Conservation (phyloP, 2,113 vertebrate genomes). For the Oncorhynchus clarkii region DNA sequence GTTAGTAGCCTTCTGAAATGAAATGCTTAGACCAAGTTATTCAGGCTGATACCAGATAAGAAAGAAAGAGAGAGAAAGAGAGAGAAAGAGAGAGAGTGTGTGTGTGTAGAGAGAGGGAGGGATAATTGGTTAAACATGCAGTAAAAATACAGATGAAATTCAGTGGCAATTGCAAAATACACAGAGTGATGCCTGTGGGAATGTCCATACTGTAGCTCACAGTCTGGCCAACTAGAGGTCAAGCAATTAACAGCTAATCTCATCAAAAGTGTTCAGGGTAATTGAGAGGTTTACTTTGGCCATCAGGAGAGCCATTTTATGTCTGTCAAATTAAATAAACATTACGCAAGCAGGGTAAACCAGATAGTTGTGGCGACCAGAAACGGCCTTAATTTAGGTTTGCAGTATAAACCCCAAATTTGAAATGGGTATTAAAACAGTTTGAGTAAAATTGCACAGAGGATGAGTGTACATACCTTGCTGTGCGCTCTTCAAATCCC, state of each 20-base stretch:
- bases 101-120: background rate
- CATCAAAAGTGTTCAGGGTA: constrained; percentile 53
- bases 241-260: constrained; percentile 66
- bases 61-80: background rate
- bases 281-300: constrained; percentile 66
- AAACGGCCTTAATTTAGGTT: constrained; percentile 50
- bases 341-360: constrained; percentile 47
- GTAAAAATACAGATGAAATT: background rate
- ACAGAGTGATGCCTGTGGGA: constrained; percentile 59
- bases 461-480: background rate
- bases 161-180: constrained; percentile 39
- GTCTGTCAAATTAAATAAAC: constrained; percentile 23
- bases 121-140: too few relatives aligned
- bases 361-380: background rate
- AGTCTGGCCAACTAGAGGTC: constrained; percentile 65
- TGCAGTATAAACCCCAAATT: background rate
- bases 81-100: background rate
- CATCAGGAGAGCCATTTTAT: constrained; percentile 48
- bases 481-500: constrained; percentile 10
- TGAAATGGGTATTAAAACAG: constrained; percentile 2
- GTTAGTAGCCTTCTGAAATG: background rate
- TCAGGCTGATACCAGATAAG: constrained; percentile 28
- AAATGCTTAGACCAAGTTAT: constrained; percentile 37
- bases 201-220: constrained; percentile 54
- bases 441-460: constrained; percentile 15